phyloP scores from a whole-genome alignment of 1,140 invertebrate genomes.

The silkworm (Bombyx mori) region DNA sequence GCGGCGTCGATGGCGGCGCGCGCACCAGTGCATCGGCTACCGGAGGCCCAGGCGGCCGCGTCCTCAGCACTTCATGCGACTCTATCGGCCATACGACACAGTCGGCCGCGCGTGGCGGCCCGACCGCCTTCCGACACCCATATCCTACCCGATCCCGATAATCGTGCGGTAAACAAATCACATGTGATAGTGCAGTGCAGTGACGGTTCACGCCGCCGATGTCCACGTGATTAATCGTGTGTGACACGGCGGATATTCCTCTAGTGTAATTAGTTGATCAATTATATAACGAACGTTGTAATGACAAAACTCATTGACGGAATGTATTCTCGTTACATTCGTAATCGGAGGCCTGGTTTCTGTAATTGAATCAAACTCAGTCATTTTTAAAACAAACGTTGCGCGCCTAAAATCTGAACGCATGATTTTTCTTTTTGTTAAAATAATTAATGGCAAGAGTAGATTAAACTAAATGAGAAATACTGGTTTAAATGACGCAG shows the following conservation, averaged over 20 bases:
- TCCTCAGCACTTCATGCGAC: constrained; percentile 32
- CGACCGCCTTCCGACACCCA: constrained; percentile 12
- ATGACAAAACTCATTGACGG: constrained; percentile 6
- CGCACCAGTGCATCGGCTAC: constrained; percentile 39
- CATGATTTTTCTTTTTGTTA: too few relatives aligned
- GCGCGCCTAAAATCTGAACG: too few relatives aligned
- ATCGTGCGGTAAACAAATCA: constrained; percentile 30
- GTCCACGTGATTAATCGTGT: constrained; percentile 29
- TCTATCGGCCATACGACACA: constrained; percentile 24
- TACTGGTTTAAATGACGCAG: too few relatives aligned
- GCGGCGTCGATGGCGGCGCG: constrained; percentile 36
- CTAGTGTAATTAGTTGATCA: constrained; percentile 32
- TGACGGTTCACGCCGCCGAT: constrained; percentile 21
- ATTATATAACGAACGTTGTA: constrained; percentile 26
- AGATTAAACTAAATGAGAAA: too few relatives aligned
- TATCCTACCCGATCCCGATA: constrained; percentile 6
- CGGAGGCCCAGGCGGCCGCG: constrained; percentile 30
- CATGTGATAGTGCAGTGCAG: constrained; percentile 49
- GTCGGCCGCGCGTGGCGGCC: constrained; percentile 39
- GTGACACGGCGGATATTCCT: constrained; percentile 5
- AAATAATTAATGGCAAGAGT: too few relatives aligned
- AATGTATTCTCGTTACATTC: constrained; percentile 1
- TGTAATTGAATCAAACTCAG: too few relatives aligned
- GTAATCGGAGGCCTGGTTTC: background rate
- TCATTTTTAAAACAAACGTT: too few relatives aligned